phyloP scores from a whole-genome alignment of 2,797 vertebrate species.

The Ceyx erithaca region DNA sequence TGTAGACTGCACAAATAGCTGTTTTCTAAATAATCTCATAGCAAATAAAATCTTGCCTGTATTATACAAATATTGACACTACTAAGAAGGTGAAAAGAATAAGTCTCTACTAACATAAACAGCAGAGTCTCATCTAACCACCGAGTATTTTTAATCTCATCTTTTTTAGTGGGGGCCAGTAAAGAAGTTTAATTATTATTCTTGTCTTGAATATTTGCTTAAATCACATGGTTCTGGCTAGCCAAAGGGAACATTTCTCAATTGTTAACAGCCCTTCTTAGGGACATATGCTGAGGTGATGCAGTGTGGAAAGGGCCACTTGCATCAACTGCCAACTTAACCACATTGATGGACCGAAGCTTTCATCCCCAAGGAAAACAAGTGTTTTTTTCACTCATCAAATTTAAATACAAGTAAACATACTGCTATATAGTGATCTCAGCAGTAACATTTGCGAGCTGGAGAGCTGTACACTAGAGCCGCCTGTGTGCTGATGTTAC shows the following conservation, averaged over 20 bases:
- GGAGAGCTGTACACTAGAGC: background rate
- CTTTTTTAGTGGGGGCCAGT: background rate
- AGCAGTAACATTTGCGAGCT: fast-evolving
- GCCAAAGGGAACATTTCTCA: background rate
- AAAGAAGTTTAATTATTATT: background rate
- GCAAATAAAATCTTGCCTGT: background rate
- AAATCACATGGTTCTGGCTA: background rate
- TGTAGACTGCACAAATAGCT: background rate
- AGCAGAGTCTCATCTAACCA: background rate
- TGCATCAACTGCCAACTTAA: fast-evolving
- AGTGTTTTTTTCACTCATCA: too few relatives aligned
- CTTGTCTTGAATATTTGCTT: background rate
- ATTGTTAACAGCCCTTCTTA: fast-evolving
- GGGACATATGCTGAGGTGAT: fast-evolving
- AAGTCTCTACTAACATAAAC: background rate
- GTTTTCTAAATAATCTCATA: background rate
- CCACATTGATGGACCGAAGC: background rate
- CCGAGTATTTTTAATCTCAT: background rate
- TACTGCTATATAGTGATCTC: background rate
- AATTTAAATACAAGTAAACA: background rate
- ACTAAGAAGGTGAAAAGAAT: background rate
- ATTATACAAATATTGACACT: background rate
- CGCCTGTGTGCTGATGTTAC: fast-evolving
- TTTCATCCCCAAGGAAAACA: background rate
- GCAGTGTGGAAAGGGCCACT: background rate